phyloP scores from a whole-genome alignment of 2,888 invertebrate species.

The Drosophila subsilvestris region DNA sequence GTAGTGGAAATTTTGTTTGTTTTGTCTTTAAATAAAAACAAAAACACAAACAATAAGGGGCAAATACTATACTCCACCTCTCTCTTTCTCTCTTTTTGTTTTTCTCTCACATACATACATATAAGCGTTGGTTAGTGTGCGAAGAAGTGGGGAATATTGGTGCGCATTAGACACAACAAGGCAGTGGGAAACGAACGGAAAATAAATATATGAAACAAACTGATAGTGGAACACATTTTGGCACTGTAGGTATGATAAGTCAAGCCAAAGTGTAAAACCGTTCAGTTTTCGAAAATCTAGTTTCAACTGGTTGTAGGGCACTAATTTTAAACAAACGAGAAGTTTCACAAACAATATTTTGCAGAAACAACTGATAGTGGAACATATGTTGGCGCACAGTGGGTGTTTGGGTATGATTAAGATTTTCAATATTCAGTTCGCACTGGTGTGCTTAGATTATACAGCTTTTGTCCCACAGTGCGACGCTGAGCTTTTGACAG shows the following conservation, averaged over 20 bases:
- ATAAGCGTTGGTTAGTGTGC: constrained; percentile 4
- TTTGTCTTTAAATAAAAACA: constrained; percentile 43
- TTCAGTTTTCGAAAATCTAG: not conserved
- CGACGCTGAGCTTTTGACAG: constrained; percentile 12
- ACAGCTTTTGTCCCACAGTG: constrained; percentile 36
- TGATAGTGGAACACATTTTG: constrained; percentile 65
- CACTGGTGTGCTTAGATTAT: constrained; percentile 10
- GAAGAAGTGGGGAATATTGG: constrained; percentile 35
- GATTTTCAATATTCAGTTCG: not conserved
- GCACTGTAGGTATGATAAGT: constrained; percentile 43
- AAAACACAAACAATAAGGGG: constrained; percentile 40
- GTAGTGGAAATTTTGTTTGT: constrained; percentile 46
- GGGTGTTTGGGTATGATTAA: not conserved
- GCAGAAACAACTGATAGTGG: constrained; percentile 2
- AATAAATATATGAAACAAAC: constrained; percentile 52
- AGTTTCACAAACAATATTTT: not conserved
- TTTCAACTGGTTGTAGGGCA: not conserved
- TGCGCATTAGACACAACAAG: constrained; percentile 64
- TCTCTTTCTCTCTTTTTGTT: constrained; percentile 6
- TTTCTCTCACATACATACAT: constrained; percentile 22
- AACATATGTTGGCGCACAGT: not conserved
- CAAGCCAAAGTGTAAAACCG: not conserved
- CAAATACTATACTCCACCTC: constrained; percentile 24
- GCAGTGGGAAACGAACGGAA: constrained; percentile 40
- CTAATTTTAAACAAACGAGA: not conserved